Evolutionary conservation across 2,113 vertebrate genomes (phyloP).

Genomic region (Solea senegalensis): DNA sequence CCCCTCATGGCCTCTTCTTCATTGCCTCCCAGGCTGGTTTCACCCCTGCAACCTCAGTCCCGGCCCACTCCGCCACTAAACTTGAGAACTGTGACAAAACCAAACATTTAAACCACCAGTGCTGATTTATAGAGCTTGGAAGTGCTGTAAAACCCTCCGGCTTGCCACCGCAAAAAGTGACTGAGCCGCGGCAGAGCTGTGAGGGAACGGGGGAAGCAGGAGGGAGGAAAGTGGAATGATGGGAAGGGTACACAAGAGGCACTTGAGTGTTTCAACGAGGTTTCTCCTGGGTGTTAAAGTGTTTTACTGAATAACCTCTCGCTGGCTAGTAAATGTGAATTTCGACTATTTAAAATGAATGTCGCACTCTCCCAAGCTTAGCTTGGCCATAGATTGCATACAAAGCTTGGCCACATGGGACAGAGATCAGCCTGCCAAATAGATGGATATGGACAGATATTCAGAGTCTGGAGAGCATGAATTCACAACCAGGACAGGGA

Average conservation of each 20-base stretch:
- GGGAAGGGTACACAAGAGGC: slow-evolving; percentile 45
- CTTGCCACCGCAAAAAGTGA: slow-evolving; percentile 56
- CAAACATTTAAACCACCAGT: slow-evolving; percentile 71
- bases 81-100: slow-evolving; percentile 78
- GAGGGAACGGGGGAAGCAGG: slow-evolving; percentile 20
- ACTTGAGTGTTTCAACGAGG: slow-evolving; percentile 39
- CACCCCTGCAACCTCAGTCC: slow-evolving; percentile 53
- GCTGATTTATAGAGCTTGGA: slow-evolving; percentile 76
- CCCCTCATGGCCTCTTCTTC: slow-evolving; percentile 43
- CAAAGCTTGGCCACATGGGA: slow-evolving; percentile 64
- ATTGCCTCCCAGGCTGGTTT: slow-evolving; percentile 57
- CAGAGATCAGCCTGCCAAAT: slow-evolving; percentile 68
- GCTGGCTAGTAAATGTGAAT: slow-evolving; percentile 61
- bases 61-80: slow-evolving; percentile 61
- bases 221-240: slow-evolving; percentile 44
- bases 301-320: slow-evolving; percentile 51
- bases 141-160: slow-evolving; percentile 68
- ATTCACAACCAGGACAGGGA: slow-evolving; percentile 80
- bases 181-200: slow-evolving; percentile 20
- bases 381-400: slow-evolving; percentile 60
- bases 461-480: slow-evolving; percentile 72
- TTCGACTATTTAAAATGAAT: slow-evolving; percentile 62
- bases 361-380: slow-evolving; percentile 50
- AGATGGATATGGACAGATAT: slow-evolving; percentile 75
- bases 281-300: slow-evolving; percentile 53